phyloP scores from a whole-genome alignment of 2,113 vertebrate species.

The Tragelaphus scriptus region DNA sequence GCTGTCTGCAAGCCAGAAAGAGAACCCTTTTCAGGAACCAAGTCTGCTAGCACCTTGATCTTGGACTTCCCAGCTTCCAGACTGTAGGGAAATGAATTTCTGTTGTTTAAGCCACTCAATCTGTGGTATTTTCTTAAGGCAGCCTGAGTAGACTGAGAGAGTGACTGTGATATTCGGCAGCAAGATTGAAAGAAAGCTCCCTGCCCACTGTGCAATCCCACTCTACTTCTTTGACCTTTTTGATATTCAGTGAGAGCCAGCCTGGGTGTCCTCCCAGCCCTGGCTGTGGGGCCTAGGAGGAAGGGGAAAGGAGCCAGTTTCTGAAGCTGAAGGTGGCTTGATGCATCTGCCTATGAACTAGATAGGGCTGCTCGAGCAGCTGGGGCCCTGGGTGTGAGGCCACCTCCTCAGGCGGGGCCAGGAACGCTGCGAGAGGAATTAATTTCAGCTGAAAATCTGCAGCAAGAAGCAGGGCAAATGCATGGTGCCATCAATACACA shows the following conservation, averaged over 20 bases:
- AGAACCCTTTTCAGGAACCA: not conserved
- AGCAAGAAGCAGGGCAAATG: slow-evolving; percentile 37
- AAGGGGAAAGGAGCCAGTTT: not conserved
- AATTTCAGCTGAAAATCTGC: slow-evolving; percentile 45
- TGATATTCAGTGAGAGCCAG: not conserved
- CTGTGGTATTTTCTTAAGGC: not conserved
- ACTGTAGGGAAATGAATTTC: not conserved
- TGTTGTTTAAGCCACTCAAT: not conserved
- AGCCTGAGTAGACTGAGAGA: not conserved
- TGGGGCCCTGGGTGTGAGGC: not conserved
- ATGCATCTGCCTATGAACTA: not conserved
- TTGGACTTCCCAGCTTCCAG: not conserved
- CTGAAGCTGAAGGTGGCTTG: not conserved
- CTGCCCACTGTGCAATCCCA: not conserved
- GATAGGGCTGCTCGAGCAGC: not conserved
- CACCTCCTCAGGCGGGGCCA: not conserved
- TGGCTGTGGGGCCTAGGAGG: not conserved
- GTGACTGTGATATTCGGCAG: not conserved
- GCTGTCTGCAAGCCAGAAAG: not conserved
- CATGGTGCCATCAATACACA: slow-evolving; percentile 56
- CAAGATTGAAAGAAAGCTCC: not conserved
- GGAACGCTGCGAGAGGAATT: slow-evolving; percentile 24
- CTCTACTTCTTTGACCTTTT: slow-evolving; percentile 22
- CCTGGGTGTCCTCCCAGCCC: not conserved
- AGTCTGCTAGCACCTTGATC: not conserved